Conservation (phyloP, 2,113 vertebrate species). For the Tonatia bakeri region DNA sequence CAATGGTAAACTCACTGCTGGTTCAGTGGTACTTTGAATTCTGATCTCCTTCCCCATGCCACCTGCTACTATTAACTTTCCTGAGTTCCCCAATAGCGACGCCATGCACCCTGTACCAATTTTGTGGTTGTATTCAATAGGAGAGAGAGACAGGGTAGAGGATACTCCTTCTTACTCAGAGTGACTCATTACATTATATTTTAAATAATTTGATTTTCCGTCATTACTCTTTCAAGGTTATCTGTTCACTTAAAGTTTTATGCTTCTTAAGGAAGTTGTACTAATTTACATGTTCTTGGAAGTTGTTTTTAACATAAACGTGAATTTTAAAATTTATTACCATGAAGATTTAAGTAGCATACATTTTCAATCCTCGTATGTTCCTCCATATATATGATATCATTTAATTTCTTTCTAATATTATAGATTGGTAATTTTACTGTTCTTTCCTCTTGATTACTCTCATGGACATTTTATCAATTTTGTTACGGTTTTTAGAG, state of each 20-base stretch:
- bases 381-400: not conserved
- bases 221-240: not conserved
- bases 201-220: not conserved
- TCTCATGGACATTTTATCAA: not conserved
- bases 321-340: not conserved
- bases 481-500: not conserved
- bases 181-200: not conserved
- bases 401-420: not conserved
- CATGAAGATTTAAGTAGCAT: not conserved
- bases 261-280: not conserved
- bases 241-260: not conserved
- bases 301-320: conserved; percentile 9
- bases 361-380: not conserved
- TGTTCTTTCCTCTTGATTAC: not conserved
- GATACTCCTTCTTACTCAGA: not conserved
- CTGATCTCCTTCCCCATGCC: not conserved
- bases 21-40: not conserved
- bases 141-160: not conserved
- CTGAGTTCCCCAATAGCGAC: not conserved
- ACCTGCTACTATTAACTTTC: not conserved
- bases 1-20: not conserved
- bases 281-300: conserved; percentile 11
- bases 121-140: not conserved
- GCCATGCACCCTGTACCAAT: not conserved
- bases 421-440: not conserved